Evolutionary conservation across 2,888 invertebrate genomes (phyloP), one percentile per base, ranked within the genome.

Genomic region (Apocheima hispidaria): DNA sequence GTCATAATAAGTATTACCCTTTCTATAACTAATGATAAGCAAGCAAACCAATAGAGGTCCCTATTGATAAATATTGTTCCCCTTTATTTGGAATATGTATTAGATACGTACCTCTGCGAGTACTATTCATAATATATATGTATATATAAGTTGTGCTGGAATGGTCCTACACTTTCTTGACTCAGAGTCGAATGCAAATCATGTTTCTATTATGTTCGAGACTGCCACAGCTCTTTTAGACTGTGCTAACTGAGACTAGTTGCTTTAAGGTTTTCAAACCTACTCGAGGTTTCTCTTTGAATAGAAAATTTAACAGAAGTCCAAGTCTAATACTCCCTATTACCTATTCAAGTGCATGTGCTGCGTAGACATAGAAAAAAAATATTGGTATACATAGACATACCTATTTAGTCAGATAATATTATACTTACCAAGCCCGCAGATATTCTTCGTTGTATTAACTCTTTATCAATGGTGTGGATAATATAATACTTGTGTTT

Each of bases 21-120:
- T 65, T 59, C 43, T 63, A 54, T 56, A 46, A 49, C 49, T 66
- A 63, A 66, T 65, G 63, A 61, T 58, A 67, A 64, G 57, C 66
- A 66, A 70, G 63, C 60, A 63, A 65, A 58, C 49, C 57, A 18
- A 44, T 54, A 12, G 14, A 38, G 28, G 9, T 26, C n/a, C 36
- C 16, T 28, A 38, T 33, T 33, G 12, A 12, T 14, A 28, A 43
- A 43, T 20, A 46, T 14, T 36, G 12, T 33, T 30, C 4, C 12
- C 6, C 7, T 14, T 14, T 20, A 10, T 21, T 12, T 36, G 4
- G n/a, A n/a, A n/a, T n/a, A n/a, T n/a, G n/a, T n/a, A n/a, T n/a
- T n/a, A n/a, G n/a, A n/a, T n/a, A n/a, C n/a, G n/a, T n/a, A n/a
- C n/a, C n/a, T n/a, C n/a, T n/a, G n/a, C n/a, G n/a, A n/a, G n/a